Evolutionary conservation across 2,888 invertebrate species (phyloP), one percentile per base, ranked within the genome.

Genomic region (Nymphalis c-album): DNA sequence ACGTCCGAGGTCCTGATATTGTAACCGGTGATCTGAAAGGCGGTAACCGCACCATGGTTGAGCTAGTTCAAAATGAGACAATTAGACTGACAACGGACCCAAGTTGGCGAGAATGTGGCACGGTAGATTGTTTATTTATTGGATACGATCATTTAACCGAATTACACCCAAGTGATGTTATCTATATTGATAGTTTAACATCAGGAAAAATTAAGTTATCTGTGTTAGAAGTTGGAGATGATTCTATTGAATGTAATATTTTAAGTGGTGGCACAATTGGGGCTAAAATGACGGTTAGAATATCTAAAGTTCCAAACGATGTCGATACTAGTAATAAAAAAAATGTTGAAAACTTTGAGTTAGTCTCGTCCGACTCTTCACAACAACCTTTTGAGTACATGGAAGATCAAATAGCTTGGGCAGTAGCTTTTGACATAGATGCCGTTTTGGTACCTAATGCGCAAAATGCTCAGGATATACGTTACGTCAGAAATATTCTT

Each of bases 341-440:
- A 10, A 83, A 83, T 62, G 82, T 85, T n/a, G 93, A 93, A 71
- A 90, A 88, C 68, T 73, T 80, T 61, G 89, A 93, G 68, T 86
- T 94, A 1, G 16, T 87, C 13, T 76, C 82, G 73, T 79, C 80
- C 75, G 97, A 97, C 83, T 95, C 95, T 79, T 94, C 95, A 35
- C 78, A 84, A 74, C 95, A 96, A 84, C 96, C 96, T 10, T 94
- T 96, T 79, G 94, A 95, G 75, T 95, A 95, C 80, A 94, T 90
- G 79, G 88, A 91, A 71, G 84, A 87, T 65, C 92, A 91, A 77
- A 84, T 92, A 71, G 81, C 84, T 60, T 92, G 91, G 91, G 91
- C 91, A 7, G 78, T 91, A 47, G 83, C 78, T 31, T 80, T 87
- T n/a, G 92, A 92, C 73, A 81, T 91, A 22, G 92, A 92, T 76